These are phyloP conservation scores for Heliconius hermathena DNA, from an alignment of 1,140 invertebrate genomes.

Conservation along the genomic window DNA sequence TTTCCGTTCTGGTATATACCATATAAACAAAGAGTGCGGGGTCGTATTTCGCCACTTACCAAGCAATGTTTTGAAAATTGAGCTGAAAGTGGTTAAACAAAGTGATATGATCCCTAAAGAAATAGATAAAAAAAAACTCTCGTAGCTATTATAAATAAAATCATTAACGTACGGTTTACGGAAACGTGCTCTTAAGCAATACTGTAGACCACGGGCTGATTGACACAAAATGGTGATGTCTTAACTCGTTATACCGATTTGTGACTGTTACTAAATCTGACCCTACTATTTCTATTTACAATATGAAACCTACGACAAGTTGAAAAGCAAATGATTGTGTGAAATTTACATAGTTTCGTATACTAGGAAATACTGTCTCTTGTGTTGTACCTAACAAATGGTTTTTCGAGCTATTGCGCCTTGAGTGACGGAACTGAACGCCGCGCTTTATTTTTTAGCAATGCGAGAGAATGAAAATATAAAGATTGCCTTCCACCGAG, in stretches of 20 bases:
- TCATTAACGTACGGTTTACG: constrained; percentile 11
- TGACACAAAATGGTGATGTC: constrained; percentile 29
- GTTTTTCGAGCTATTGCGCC: too few relatives aligned
- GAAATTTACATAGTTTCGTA: not conserved
- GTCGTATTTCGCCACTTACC: too few relatives aligned
- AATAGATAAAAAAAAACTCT: too few relatives aligned
- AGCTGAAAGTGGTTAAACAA: too few relatives aligned
- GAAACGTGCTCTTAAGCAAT: constrained; percentile 24
- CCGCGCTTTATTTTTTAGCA: not conserved
- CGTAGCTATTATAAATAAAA: not conserved
- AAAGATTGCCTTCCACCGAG: too few relatives aligned
- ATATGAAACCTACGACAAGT: not conserved
- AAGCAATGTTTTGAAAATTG: too few relatives aligned
- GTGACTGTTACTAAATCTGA: constrained; percentile 18
- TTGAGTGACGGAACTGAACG: not conserved
- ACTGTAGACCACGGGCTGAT: constrained; percentile 19
- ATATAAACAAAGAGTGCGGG: too few relatives aligned
- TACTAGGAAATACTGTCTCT: not conserved
- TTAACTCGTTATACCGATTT: constrained; percentile 30
- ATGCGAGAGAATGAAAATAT: too few relatives aligned
- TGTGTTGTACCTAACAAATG: not conserved
- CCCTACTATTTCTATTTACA: constrained; percentile 15
- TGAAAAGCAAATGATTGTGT: constrained; percentile 3
- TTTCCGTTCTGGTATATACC: too few relatives aligned
- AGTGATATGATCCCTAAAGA: too few relatives aligned